Evolutionary conservation across 2,797 vertebrate species (phyloP).

Genomic region (Alcedo quadribrachys): DNA sequence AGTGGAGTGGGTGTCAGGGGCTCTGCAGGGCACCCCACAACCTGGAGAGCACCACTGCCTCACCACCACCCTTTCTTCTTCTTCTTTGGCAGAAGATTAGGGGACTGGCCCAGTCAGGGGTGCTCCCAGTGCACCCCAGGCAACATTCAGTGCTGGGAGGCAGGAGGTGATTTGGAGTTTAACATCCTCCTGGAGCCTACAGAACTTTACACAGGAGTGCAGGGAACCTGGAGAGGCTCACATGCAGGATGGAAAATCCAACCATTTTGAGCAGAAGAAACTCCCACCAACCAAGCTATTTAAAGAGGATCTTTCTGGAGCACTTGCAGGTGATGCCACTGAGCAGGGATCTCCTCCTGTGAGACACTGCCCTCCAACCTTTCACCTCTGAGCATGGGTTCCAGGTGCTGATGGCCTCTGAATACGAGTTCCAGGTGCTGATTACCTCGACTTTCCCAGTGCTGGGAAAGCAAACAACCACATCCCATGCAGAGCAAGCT

Average conservation of each 20-base stretch:
- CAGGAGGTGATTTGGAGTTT: not conserved
- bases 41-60: fast-evolving
- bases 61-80: not conserved
- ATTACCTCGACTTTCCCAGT: fast-evolving
- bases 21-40: not conserved
- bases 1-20: fast-evolving
- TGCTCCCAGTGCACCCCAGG: not conserved
- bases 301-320: not conserved
- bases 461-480: not conserved
- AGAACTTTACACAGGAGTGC: not conserved
- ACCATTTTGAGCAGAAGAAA: not conserved
- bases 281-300: not conserved
- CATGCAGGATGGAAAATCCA: not conserved
- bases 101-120: not conserved
- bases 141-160: fast-evolving
- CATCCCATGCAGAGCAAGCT: fast-evolving
- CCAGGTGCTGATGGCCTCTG: not conserved
- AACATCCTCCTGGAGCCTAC: not conserved
- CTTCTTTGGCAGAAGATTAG: not conserved
- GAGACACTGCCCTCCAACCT: not conserved
- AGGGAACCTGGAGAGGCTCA: not conserved
- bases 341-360: not conserved
- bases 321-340: not conserved
- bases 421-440: fast-evolving
- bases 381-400: not conserved